Evolutionary conservation across 2,797 vertebrate genomes (phyloP), one percentile per base, ranked within the genome.

Genomic region (Myotis vivesi): DNA sequence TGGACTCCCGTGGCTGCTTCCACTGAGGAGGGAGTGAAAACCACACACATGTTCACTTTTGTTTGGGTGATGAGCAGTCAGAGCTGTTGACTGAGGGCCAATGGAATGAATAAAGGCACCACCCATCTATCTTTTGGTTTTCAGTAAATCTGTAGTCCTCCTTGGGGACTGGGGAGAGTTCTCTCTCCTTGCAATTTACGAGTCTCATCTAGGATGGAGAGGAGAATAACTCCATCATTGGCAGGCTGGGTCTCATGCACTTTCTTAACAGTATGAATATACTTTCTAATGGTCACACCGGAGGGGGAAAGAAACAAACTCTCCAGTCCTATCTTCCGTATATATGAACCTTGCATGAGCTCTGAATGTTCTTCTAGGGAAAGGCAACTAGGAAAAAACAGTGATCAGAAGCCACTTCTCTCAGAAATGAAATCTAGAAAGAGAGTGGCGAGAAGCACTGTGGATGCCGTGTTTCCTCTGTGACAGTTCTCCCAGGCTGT

Each of bases 391-490:
- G 75, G 51, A 81, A 80, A 94, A 96, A 84, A 41, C 1, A 84
- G 94, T 46, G 69, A 94, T 49, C 17, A 68, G 85, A 96, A 95
- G 68, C 51, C 82, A 41, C 81, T 59, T 87, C 95, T 88, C 94
- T 97, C 44, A 86, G 89, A 97, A 97, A 93, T 73, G 94, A 96
- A 94, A 95, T 98, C 98, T 98, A 98, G 98, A 98, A 98, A 95
- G 95, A 97, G 95, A 95, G 91, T 82, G 41, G 95, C 96, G 97
- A 98, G 97, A 97, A 98, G 95, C 76, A 83, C 25, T 92, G 59
- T 95, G 82, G 95, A 98, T 97, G 97, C 95, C 98, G 97, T 96
- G 97, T 96, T 98, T 87, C 66, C 97, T 96, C 98, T 98, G 96
- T 72, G 30, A 76, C 96, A 96, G 97, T 98, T 98, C 97, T 98